phyloP scores from a whole-genome alignment of 2,113 vertebrate species.

The Myanophis thanlyinensis region DNA sequence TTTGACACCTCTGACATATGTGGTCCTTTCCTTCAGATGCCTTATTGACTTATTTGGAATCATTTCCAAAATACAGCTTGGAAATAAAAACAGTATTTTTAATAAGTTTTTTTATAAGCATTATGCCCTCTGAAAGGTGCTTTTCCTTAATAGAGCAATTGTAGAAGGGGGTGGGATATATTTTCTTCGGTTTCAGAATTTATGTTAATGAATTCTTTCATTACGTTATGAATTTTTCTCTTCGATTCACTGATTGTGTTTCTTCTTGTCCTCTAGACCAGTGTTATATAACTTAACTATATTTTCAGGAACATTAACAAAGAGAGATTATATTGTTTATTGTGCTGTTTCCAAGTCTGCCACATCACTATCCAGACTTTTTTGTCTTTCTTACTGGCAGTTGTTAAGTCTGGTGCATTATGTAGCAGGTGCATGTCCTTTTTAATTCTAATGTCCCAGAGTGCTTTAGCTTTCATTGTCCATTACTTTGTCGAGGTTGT shows the following conservation, averaged over 20 bases:
- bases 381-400: background rate
- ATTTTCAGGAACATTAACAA: background rate
- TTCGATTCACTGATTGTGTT: background rate
- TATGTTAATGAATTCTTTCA: background rate
- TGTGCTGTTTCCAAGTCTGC: too few species aligned
- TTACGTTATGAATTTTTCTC: background rate
- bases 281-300: background rate
- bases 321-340: background rate
- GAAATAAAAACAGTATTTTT: constrained; percentile 9
- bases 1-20: too few species aligned
- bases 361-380: background rate
- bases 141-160: background rate
- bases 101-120: background rate
- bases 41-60: background rate
- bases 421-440: background rate
- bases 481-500: background rate
- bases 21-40: accelerated
- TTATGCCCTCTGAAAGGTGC: background rate
- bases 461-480: background rate
- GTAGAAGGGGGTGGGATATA: background rate
- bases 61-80: background rate
- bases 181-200: background rate
- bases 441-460: background rate
- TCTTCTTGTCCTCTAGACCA: background rate
- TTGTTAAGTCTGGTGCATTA: background rate